Percentiles rank a stretch among this genome's conserved stretches.
These are phyloP conservation scores for Sylvicapra grimmia DNA, from an alignment of 2,113 vertebrate species.

Conservation along the genomic window DNA sequence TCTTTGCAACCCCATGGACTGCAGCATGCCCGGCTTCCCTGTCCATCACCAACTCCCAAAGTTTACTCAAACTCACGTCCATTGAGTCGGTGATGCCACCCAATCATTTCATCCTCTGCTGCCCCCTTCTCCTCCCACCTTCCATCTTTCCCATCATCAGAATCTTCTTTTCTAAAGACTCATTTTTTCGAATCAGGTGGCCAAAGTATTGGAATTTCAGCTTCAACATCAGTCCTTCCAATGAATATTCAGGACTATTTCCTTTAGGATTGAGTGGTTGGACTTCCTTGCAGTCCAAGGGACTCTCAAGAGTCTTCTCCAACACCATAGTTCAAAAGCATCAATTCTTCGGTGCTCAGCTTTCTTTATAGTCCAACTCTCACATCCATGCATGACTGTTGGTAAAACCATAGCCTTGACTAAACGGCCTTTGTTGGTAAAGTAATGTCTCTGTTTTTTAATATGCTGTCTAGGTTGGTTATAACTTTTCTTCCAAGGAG, in stretches of 20 bases:
- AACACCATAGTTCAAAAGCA: not conserved
- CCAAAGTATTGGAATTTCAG: not conserved
- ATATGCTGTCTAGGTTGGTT: not conserved
- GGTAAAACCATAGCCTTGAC: not conserved
- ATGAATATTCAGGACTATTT: not conserved
- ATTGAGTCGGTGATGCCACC: not conserved
- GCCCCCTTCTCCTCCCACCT: not conserved
- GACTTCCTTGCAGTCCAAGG: not conserved
- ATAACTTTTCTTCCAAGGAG: not conserved
- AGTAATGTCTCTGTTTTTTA: not conserved
- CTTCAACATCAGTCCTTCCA: not conserved
- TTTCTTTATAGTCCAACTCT: not conserved
- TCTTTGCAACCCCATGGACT: not conserved
- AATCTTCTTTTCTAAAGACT: not conserved
- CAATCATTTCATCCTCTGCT: not conserved
- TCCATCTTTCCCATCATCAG: not conserved
- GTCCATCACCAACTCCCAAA: not conserved
- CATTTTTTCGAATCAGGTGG: not conserved
- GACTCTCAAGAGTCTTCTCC: not conserved
- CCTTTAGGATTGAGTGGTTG: not conserved
- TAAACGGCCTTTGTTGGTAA: not conserved
- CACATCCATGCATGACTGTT: not conserved
- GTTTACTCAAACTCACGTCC: not conserved
- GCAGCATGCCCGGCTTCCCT: not conserved
- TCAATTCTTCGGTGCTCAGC: accelerated